Conservation (phyloP, 2,113 vertebrate species). For the Centropus bengalensis region DNA sequence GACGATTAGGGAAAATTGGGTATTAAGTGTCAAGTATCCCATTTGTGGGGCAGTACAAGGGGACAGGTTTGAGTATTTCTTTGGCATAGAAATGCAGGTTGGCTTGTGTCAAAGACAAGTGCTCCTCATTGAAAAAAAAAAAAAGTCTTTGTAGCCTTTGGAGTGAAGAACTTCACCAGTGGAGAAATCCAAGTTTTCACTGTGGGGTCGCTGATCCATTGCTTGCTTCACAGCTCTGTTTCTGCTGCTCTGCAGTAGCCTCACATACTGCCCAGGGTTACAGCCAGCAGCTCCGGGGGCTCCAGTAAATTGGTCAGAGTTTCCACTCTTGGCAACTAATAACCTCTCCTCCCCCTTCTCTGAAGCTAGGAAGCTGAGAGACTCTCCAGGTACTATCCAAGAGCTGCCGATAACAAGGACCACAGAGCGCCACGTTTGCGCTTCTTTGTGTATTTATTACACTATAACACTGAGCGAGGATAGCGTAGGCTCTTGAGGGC, state of each 20-base stretch:
- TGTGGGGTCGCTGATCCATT: neutral
- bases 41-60: neutral
- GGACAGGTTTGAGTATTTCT: neutral
- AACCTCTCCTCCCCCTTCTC: neutral
- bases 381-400: neutral
- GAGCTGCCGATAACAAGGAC: neutral
- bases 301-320: neutral
- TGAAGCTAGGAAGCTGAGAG: neutral
- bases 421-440: fast-evolving
- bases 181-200: neutral
- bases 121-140: neutral
- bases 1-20: neutral
- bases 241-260: neutral
- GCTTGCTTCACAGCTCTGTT: neutral
- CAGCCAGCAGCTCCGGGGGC: neutral
- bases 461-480: neutral
- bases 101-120: neutral
- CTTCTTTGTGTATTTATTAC: neutral
- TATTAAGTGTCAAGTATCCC: neutral
- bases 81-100: neutral
- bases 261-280: neutral
- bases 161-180: neutral
- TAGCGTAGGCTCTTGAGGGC: fast-evolving
- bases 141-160: neutral
- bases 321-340: neutral